A percentile compares a stretch with the other conserved stretches of the same genome.
These are phyloP conservation scores for Morelia viridis DNA, from an alignment of 2,797 vertebrate species.

Conservation along the genomic window DNA sequence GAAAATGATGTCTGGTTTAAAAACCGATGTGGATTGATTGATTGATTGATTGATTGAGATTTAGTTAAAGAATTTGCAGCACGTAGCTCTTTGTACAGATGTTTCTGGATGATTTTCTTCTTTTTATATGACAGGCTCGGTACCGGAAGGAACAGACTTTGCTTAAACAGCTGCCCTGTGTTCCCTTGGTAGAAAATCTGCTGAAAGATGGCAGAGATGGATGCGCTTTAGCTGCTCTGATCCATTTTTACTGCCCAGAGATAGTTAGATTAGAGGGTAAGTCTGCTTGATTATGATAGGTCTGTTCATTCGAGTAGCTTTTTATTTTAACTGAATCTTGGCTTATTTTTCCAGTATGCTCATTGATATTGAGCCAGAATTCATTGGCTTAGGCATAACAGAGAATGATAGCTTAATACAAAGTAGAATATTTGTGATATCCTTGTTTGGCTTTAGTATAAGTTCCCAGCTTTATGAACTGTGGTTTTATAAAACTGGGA, in stretches of 20 bases:
- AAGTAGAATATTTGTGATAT: background rate
- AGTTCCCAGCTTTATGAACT: background rate
- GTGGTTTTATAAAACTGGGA: background rate
- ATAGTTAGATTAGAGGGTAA: slow-evolving; percentile 85
- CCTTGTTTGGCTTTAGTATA: background rate
- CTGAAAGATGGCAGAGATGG: slow-evolving; percentile 93
- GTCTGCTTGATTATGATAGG: background rate
- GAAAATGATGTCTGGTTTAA: slow-evolving; percentile 30
- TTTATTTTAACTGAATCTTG: background rate
- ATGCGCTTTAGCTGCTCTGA: slow-evolving; percentile 86
- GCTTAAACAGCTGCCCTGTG: slow-evolving; percentile 85
- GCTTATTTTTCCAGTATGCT: background rate
- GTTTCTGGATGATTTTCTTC: slow-evolving; percentile 24
- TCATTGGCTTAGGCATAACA: background rate
- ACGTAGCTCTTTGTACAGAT: background rate
- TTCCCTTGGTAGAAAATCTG: slow-evolving; percentile 92
- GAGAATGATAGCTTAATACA: background rate
- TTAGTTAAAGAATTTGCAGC: background rate
- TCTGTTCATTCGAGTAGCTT: background rate
- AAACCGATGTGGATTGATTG: slow-evolving; percentile 26
- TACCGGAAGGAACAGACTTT: slow-evolving; percentile 92
- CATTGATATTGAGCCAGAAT: background rate
- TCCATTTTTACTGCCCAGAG: slow-evolving; percentile 95
- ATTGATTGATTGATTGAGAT: slow-evolving; percentile 10
- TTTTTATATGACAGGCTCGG: slow-evolving; percentile 79